Base-by-base conservation (phyloP, 1,140 invertebrate species). In the Oncopodura yosiiana region DNA sequence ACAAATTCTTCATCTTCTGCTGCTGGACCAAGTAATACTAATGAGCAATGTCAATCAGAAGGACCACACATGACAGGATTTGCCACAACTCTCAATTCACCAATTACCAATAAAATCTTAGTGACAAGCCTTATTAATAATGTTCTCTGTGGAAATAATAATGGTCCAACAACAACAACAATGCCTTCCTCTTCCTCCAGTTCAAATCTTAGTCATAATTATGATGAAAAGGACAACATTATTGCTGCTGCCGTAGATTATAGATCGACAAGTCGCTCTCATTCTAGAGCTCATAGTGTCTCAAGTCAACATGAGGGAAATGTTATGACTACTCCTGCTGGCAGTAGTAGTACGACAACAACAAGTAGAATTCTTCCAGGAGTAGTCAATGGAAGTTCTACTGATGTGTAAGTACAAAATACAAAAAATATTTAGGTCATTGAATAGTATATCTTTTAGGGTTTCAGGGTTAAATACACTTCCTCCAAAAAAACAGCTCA, bases 71-170 rank as follows among this genome's bases (percentile, higher is more conserved):
- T 30, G 27, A 30, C 36, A 4, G 49, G 49, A 16, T 45, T 51
- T 21, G 53, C 41, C 21, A 48, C 56, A 5, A 48, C 44, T 42
- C 29, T 58, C 9, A 58, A 53, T 43, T 58, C 56, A 11, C 56
- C 56, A n/a, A 36, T 49, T 6, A 52, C 56, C 6, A 58, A 53
- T 32, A 52, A 37, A 49, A 52, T 58, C n/a, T 38, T 58, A 9
- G 42, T 58, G 23, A 50, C 42, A 14, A 53, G 53, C 44, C 42
- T 61, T 30, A 55, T 61, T 27, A 57, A 51, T 26, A 55, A 55
- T 42, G 46, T 49, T 30, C 46, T 49, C 46, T 37, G 38, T 49
- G 38, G 18, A 34, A 34, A 14, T 34, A 34, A 14, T 34, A 34
- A 14, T 34, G 30, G 6, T 34, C 14, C 6, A 6, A 8, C 30